Evolutionary conservation across 2,113 vertebrate genomes (phyloP).

Genomic region (Mus pahari): DNA sequence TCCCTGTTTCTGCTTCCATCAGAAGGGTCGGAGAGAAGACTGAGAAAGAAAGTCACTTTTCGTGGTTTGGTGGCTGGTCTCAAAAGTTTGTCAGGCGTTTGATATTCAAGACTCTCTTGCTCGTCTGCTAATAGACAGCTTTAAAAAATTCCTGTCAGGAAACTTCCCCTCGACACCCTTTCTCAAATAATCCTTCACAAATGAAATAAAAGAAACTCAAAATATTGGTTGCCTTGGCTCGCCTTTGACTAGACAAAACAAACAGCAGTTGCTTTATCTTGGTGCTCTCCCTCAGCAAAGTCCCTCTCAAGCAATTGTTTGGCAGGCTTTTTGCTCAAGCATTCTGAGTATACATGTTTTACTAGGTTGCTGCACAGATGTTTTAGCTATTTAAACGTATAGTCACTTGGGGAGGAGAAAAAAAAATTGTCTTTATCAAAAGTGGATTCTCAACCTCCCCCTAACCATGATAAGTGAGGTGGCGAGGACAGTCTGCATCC

Average conservation of each 20-base stretch:
- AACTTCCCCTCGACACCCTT: slow-evolving; percentile 81
- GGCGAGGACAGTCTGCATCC: slow-evolving; percentile 47
- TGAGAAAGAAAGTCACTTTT: slow-evolving; percentile 69
- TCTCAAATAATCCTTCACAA: slow-evolving; percentile 77
- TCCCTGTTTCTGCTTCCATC: slow-evolving; percentile 88
- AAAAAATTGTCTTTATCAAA: slow-evolving; percentile 81
- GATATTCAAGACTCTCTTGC: slow-evolving; percentile 80
- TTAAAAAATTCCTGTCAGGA: slow-evolving; percentile 76
- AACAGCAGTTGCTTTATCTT: slow-evolving; percentile 79
- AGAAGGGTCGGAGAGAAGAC: not conserved
- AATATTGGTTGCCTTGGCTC: slow-evolving; percentile 79
- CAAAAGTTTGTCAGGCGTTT: slow-evolving; percentile 76
- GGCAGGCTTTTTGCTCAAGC: slow-evolving; percentile 85
- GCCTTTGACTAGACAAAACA: slow-evolving; percentile 82
- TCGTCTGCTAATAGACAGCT: slow-evolving; percentile 80
- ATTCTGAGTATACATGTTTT: slow-evolving; percentile 83
- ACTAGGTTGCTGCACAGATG: slow-evolving; percentile 85
- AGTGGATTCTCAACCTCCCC: slow-evolving; percentile 76
- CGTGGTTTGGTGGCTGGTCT: slow-evolving; percentile 73
- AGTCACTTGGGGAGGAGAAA: slow-evolving; percentile 81
- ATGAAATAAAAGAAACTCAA: slow-evolving; percentile 70
- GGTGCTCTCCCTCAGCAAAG: slow-evolving; percentile 80
- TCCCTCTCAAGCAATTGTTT: slow-evolving; percentile 72
- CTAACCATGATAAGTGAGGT: slow-evolving; percentile 68
- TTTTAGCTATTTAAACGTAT: slow-evolving; percentile 86